Evolutionary conservation across 2,797 vertebrate species (phyloP).

Genomic region (Knipowitschia caucasica): DNA sequence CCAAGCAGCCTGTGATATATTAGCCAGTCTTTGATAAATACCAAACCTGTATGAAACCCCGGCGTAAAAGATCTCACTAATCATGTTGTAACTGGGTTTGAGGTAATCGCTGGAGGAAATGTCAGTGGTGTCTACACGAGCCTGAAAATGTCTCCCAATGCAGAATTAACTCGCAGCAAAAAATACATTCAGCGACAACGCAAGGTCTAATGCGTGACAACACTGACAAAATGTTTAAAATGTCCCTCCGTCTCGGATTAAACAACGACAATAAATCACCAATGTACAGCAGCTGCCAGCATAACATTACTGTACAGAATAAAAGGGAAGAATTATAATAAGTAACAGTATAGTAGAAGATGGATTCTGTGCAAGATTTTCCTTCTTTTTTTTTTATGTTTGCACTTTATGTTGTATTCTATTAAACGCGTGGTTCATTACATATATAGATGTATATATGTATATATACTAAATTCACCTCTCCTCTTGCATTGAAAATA

Average conservation of each 20-base stretch:
- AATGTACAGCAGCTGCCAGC: neutral
- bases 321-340: conserved; percentile 8
- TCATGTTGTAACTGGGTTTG: conserved; percentile 11
- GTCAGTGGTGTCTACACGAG: conserved; percentile 17
- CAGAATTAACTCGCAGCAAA: conserved; percentile 4
- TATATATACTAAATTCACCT: no score
- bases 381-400: no score
- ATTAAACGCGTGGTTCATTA: no score
- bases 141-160: conserved; percentile 17
- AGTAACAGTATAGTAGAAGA: neutral
- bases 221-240: neutral
- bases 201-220: conserved; percentile 9
- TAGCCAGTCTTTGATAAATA: conserved; percentile 8
- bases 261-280: conserved; percentile 12
- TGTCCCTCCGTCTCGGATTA: conserved; percentile 5
- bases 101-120: conserved; percentile 32
- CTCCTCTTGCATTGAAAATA: no score
- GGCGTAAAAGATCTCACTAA: conserved; percentile 12
- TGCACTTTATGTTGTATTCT: no score
- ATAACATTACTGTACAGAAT: no score
- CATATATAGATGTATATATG: no score
- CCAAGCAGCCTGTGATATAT: neutral
- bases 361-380: neutral
- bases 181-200: conserved; percentile 15
- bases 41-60: neutral